Evolutionary conservation across 37 sponge, comb jelly and placozoan genomes (phyloP).

Genomic region (Tethya wilhelma): DNA sequence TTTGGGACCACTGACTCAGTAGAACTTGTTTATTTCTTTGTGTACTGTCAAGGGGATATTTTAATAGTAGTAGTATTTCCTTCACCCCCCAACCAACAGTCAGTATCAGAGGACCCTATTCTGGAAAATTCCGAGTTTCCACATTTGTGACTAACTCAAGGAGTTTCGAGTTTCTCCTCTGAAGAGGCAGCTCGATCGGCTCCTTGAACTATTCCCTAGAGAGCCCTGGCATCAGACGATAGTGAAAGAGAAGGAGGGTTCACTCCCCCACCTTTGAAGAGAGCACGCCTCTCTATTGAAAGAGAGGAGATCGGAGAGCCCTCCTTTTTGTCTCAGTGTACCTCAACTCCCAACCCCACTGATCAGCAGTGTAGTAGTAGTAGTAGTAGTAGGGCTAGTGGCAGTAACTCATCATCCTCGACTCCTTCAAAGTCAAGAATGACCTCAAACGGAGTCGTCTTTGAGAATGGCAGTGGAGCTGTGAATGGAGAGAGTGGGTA

Average conservation of each 20-base stretch:
- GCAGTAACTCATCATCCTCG: background rate
- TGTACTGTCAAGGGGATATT: background rate
- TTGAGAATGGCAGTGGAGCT: slow-evolving; percentile 31
- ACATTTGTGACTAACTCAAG: slow-evolving; percentile 1
- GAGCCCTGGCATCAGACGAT: slow-evolving; percentile 71
- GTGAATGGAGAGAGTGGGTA: background rate
- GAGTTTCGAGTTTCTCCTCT: slow-evolving; percentile 16
- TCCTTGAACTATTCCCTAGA: slow-evolving; percentile 5
- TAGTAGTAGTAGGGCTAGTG: background rate
- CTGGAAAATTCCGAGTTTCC: background rate
- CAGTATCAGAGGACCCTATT: background rate
- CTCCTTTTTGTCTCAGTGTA: background rate
- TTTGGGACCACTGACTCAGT: background rate
- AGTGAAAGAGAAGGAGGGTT: slow-evolving; percentile 84
- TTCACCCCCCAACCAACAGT: background rate
- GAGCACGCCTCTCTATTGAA: slow-evolving; percentile 66
- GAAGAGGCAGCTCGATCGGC: slow-evolving; percentile 13
- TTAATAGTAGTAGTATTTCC: background rate
- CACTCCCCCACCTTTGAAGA: slow-evolving; percentile 85
- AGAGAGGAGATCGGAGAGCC: slow-evolving; percentile 14
- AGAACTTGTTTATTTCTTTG: too few relatives aligned
- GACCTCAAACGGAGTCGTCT: slow-evolving; percentile 23
- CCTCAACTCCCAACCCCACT: background rate
- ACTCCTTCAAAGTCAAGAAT: background rate
- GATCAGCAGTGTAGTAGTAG: background rate